Evolutionary conservation across 2,113 vertebrate species (phyloP).

Genomic region (Barnardius zonarius): DNA sequence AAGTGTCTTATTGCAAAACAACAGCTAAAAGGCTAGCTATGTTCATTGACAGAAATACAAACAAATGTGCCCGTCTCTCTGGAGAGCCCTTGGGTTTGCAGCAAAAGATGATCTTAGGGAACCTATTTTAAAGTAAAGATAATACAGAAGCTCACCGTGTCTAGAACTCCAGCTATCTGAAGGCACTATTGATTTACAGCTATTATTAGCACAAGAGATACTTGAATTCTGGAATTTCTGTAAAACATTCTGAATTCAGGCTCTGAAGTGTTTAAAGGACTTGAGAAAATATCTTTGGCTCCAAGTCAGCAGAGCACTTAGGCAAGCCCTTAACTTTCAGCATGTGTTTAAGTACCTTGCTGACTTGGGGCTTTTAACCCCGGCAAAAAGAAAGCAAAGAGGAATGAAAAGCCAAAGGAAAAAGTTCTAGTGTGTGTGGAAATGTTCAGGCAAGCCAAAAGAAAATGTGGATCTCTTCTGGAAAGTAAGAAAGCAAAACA

Average conservation of each 20-base stretch:
- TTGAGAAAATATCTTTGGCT: conserved; percentile 61
- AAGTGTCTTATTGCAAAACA: conserved; percentile 9
- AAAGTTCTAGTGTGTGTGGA: neutral
- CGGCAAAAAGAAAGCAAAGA: neutral
- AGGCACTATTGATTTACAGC: conserved; percentile 1
- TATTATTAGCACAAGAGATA: conserved; percentile 40
- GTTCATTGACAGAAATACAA: conserved; percentile 38
- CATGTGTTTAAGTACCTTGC: conserved; percentile 65
- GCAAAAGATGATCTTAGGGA: neutral
- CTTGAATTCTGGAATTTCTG: conserved; percentile 54
- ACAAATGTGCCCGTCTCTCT: neutral
- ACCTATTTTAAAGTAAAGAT: neutral
- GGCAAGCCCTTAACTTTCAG: conserved; percentile 59
- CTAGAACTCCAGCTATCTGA: neutral
- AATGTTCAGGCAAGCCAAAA: neutral
- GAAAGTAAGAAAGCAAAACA: neutral
- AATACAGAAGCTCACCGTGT: neutral
- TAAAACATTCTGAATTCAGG: conserved; percentile 16
- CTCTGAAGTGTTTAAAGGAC: conserved; percentile 45
- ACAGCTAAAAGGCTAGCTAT: conserved; percentile 3
- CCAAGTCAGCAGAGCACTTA: conserved; percentile 63
- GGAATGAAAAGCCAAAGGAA: neutral
- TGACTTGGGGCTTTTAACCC: conserved; percentile 60
- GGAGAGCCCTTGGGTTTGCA: neutral
- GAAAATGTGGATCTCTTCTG: neutral